These are phyloP conservation scores for Diaprepes abbreviatus DNA, from an alignment of 2,888 invertebrate species.

Conservation along the genomic window DNA sequence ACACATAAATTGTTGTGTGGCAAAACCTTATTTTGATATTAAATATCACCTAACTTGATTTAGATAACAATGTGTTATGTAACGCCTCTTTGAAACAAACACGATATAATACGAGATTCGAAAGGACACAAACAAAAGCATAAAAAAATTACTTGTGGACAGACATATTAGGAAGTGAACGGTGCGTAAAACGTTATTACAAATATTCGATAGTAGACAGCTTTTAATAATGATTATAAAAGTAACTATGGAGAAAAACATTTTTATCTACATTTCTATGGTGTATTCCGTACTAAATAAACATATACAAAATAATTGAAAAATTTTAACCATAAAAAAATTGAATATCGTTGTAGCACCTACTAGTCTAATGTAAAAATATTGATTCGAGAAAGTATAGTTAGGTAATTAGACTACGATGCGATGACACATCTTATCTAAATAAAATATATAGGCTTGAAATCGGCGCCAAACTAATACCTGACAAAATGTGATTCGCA, in stretches of 20 bases:
- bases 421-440: not conserved
- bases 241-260: not conserved
- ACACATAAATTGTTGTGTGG: no score
- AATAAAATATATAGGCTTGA: no score
- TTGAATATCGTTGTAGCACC: no score
- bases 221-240: not conserved
- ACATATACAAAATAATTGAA: no score
- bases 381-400: not conserved
- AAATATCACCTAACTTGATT: no score
- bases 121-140: constrained; percentile 1
- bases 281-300: no score
- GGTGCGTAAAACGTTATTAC: not conserved
- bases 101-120: not conserved
- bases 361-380: no score
- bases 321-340: no score
- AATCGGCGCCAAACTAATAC: no score
- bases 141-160: not conserved
- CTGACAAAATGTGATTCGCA: no score
- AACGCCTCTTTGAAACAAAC: no score
- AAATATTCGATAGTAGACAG: not conserved
- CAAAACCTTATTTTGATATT: not conserved
- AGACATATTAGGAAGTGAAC: constrained; percentile 5
- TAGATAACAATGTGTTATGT: no score
- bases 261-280: not conserved
- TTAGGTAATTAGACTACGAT: not conserved